phyloP scores from a whole-genome alignment of 2,113 vertebrate genomes.

The Dromiciops gliroides region DNA sequence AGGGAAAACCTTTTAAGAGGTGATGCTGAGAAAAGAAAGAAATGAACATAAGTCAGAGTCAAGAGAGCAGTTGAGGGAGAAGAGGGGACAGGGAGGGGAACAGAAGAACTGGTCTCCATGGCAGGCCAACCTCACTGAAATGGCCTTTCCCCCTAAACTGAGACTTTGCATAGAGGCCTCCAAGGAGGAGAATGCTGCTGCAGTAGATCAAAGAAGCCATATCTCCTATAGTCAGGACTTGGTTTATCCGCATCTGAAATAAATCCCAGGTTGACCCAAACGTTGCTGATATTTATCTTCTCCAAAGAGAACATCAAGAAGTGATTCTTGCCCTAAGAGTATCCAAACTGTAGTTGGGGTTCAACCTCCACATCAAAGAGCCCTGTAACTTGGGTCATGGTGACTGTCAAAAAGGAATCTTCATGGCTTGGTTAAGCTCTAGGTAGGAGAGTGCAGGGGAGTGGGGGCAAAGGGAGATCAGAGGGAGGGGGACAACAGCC shows the following conservation, averaged over 20 bases:
- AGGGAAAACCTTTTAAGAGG: not conserved
- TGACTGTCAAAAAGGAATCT: not conserved
- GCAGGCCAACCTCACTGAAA: not conserved
- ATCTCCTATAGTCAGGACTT: not conserved
- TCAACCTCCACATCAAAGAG: not conserved
- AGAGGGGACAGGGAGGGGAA: not conserved
- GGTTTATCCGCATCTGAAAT: not conserved
- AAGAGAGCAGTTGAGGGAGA: not conserved
- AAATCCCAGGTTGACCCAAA: not conserved
- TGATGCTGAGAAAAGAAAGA: not conserved
- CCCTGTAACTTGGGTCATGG: not conserved
- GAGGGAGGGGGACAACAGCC: not conserved
- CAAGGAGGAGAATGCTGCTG: not conserved
- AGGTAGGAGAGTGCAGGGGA: too few species aligned
- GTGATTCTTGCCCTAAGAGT: not conserved
- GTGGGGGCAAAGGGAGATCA: not conserved
- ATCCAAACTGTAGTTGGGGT: not conserved
- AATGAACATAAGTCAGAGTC: not conserved
- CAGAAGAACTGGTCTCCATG: not conserved
- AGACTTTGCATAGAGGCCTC: not conserved
- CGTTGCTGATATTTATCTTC: not conserved
- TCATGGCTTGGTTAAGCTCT: too few species aligned
- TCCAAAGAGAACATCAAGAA: not conserved
- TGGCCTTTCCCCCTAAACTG: not conserved
- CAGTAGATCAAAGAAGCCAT: not conserved